Base-by-base conservation (phyloP, 2,113 vertebrate genomes). In the Phyllopteryx taeniolatus region DNA sequence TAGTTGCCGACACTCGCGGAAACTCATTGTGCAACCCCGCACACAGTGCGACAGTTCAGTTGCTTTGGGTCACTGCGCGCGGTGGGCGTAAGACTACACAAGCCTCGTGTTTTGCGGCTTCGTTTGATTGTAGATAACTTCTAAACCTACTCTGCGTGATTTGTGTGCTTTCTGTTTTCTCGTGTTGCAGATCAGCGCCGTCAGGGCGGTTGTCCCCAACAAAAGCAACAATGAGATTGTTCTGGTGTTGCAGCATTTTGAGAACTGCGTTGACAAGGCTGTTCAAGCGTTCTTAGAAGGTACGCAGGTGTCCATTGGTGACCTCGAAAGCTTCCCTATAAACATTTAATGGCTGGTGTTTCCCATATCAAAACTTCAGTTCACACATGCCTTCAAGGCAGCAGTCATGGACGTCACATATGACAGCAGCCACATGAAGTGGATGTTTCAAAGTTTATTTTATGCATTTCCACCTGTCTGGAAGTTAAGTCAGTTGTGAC, bases 251-350 rank as follows among this genome's bases (percentile, higher is more conserved):
- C 97, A 99, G 88, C 97, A 99, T 75, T 98, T 96, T 63, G 97
- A 99, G 89, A 97, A 98, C 88, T 92, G 93, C 1, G 96, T 98
- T 35, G 96, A 98, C 86, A 95, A 90, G 76, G 95, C 97, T 0
- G 97, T 98, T 53, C 97, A 99, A 70, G 96, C 97, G 3, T 98
- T 99, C 49, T 92, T 99, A 83, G 97, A 99, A 96, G 97, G 97
- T 98, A 93, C 77, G 80, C 54, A 10, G 42, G 68, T 9, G 19
- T 69, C 68, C 15, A 39, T 70, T 19, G 22, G 12, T 65, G 4
- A 4, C 0, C 20, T 12, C 57, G 2, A 53, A 22, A 66, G 13
- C 11, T 46, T 43, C 3, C 27, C 66, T 39, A 22, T 22, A 31
- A 57, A 3, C 22, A 65, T 4, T 56, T 5, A 56, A 15, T 14